A percentile compares a stretch with the other conserved stretches of the same genome.
These are phyloP conservation scores for Lochmaea crataegi DNA, from an alignment of 2,888 invertebrate genomes.

Conservation along the genomic window DNA sequence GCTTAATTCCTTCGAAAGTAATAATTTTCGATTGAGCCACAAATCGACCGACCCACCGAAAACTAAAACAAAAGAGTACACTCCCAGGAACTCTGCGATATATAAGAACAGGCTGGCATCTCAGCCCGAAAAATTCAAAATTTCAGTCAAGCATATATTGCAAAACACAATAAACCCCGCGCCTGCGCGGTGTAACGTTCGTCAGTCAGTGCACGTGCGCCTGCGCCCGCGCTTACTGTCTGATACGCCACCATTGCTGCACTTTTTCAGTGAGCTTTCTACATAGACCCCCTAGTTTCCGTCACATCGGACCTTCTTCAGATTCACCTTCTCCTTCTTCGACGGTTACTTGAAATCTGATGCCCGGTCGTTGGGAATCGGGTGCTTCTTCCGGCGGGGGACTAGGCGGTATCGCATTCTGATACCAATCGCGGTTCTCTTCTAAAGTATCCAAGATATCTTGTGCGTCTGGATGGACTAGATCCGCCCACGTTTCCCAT, in stretches of 20 bases:
- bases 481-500: slow-evolving; percentile 99
- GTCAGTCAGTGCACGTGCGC: slow-evolving; percentile 43
- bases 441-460: slow-evolving; percentile 97
- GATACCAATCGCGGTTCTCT: slow-evolving; percentile 94
- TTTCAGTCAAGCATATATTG: slow-evolving; percentile 63
- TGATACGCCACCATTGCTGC: slow-evolving; percentile 89
- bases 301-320: slow-evolving; percentile 86
- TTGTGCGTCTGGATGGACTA: slow-evolving; percentile 99
- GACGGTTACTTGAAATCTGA: slow-evolving; percentile 82
- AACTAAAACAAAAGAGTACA: slow-evolving; percentile 46
- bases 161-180: slow-evolving; percentile 63
- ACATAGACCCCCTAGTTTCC: slow-evolving; percentile 91
- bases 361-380: slow-evolving; percentile 67
- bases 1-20: slow-evolving; percentile 3
- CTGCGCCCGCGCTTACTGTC: slow-evolving; percentile 69
- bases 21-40: slow-evolving; percentile 18
- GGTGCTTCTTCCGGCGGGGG: slow-evolving; percentile 80
- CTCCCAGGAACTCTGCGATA: slow-evolving; percentile 57
- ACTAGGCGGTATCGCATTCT: slow-evolving; percentile 92
- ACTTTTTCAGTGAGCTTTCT: slow-evolving; percentile 87
- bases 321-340: slow-evolving; percentile 74
- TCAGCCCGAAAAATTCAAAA: slow-evolving; percentile 52
- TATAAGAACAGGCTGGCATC: slow-evolving; percentile 53
- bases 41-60: slow-evolving; percentile 26
- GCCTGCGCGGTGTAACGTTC: slow-evolving; percentile 62